These are phyloP conservation scores for Trissoscelio sp. DNA, from an alignment of 2,888 invertebrate species.

Conservation along the genomic window DNA sequence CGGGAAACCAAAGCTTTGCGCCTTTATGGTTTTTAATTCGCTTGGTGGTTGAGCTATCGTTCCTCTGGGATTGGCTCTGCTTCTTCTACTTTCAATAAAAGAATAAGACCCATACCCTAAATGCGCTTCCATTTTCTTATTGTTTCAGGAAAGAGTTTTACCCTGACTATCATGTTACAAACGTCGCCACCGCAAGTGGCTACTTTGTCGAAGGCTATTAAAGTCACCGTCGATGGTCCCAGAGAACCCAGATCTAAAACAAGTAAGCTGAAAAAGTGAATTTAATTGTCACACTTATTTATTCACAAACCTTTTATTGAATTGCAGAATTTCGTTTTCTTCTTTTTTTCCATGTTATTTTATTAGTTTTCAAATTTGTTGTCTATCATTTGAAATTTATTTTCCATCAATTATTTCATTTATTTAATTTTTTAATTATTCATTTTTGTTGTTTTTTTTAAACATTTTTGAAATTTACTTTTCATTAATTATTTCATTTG, in stretches of 20 bases:
- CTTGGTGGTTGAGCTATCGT: conserved; percentile 76
- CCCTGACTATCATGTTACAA: conserved; percentile 79
- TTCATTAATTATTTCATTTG: too few relatives aligned
- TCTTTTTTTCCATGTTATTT: too few relatives aligned
- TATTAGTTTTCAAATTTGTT: too few relatives aligned
- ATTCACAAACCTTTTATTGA: too few relatives aligned
- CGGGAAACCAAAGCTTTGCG: conserved; percentile 73
- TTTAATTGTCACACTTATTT: too few relatives aligned
- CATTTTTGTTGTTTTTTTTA: too few relatives aligned
- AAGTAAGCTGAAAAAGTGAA: too few relatives aligned
- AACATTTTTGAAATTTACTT: too few relatives aligned
- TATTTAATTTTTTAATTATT: too few relatives aligned
- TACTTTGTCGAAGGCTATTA: conserved; percentile 97
- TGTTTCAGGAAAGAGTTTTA: conserved; percentile 78
- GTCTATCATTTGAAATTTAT: too few relatives aligned
- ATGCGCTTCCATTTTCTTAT: conserved; percentile 34
- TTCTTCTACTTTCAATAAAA: conserved; percentile 57
- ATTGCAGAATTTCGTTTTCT: too few relatives aligned
- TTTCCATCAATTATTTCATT: too few relatives aligned
- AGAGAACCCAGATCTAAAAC: conserved; percentile 98
- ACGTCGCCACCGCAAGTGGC: conserved; percentile 93
- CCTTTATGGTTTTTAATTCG: conserved; percentile 80
- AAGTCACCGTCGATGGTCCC: conserved; percentile 99
- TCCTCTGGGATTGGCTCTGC: conserved; percentile 66
- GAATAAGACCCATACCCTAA: conserved; percentile 36